Conservation (phyloP, 2,888 invertebrate genomes). For the Scrobipalpa atriplicella region DNA sequence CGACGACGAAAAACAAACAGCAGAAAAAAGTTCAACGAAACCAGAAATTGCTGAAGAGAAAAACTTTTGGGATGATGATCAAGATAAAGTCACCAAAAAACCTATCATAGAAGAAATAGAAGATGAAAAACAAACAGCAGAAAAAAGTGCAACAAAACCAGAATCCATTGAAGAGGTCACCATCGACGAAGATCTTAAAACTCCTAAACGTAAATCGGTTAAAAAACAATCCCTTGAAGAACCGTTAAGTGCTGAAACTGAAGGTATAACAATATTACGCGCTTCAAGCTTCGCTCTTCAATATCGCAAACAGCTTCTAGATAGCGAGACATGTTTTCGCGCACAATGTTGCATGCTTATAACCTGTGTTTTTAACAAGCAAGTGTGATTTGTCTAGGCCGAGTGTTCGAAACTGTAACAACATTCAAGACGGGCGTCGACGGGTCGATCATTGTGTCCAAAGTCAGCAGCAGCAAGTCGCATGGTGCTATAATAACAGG, state of each 20-base stretch:
- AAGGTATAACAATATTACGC: conserved; percentile 70
- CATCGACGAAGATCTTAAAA: conserved; percentile 61
- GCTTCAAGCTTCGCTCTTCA: conserved; percentile 68
- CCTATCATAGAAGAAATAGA: conserved; percentile 58
- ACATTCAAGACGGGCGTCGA: conserved; percentile 78
- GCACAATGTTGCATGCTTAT: conserved; percentile 70
- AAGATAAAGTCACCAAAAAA: conserved; percentile 60
- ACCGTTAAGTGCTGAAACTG: conserved; percentile 77
- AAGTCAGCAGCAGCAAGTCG: conserved; percentile 84
- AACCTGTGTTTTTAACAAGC: conserved; percentile 75
- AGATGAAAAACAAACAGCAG: conserved; percentile 55
- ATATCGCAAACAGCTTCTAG: conserved; percentile 72
- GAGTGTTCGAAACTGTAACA: conserved; percentile 80
- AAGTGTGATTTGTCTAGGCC: conserved; percentile 82
- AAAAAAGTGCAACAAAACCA: conserved; percentile 62
- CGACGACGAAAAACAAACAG: conserved; percentile 45
- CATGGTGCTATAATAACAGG: conserved; percentile 85
- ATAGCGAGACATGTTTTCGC: conserved; percentile 61
- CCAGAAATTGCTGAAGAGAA: conserved; percentile 60
- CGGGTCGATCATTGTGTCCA: conserved; percentile 77
- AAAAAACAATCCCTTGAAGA: conserved; percentile 72
- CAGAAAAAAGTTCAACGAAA: conserved; percentile 57
- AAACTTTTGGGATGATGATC: conserved; percentile 71
- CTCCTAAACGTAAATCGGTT: conserved; percentile 71
- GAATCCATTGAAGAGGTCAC: conserved; percentile 66